Evolutionary conservation across 2,113 vertebrate genomes (phyloP).

Genomic region (Leptosomus discolor): DNA sequence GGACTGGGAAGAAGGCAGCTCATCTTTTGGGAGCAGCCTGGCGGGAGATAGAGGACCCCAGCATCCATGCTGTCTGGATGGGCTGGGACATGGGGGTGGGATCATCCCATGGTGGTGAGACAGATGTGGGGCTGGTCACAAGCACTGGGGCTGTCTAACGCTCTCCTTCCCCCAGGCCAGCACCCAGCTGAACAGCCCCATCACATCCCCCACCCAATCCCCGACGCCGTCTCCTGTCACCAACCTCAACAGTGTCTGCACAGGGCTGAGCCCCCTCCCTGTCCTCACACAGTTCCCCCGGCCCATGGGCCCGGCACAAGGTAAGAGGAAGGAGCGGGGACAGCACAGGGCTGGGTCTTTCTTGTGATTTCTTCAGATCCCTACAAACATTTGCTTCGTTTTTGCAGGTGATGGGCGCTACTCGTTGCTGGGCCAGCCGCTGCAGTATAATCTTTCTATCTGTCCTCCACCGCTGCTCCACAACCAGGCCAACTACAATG

Average conservation of each 20-base stretch:
- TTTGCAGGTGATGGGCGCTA: constrained; percentile 88
- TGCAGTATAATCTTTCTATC: constrained; percentile 92
- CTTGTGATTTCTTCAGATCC: background rate
- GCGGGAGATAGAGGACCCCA: background rate
- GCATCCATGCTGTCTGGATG: background rate
- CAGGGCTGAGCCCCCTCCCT: constrained; percentile 90
- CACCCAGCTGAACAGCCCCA: constrained; percentile 89
- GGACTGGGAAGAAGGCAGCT: background rate
- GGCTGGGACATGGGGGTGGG: background rate
- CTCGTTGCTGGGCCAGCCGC: constrained; percentile 91
- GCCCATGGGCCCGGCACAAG: constrained; percentile 89
- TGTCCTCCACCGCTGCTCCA: constrained; percentile 91
- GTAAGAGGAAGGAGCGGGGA: constrained; percentile 57
- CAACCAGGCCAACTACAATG: constrained; percentile 87
- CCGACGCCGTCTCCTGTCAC: constrained; percentile 92
- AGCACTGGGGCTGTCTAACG: background rate
- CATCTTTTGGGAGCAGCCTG: background rate
- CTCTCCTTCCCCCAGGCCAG: constrained; percentile 74
- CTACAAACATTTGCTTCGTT: background rate
- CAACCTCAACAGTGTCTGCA: constrained; percentile 89
- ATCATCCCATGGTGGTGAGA: background rate
- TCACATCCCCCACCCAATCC: constrained; percentile 93
- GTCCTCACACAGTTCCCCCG: constrained; percentile 92
- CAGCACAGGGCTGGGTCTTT: background rate
- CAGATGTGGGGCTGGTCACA: fast-evolving